These are phyloP conservation scores for Hemicentrotus pulcherrimus DNA, from an alignment of 35 echinoderm and acorn worm genomes.

Conservation along the genomic window DNA sequence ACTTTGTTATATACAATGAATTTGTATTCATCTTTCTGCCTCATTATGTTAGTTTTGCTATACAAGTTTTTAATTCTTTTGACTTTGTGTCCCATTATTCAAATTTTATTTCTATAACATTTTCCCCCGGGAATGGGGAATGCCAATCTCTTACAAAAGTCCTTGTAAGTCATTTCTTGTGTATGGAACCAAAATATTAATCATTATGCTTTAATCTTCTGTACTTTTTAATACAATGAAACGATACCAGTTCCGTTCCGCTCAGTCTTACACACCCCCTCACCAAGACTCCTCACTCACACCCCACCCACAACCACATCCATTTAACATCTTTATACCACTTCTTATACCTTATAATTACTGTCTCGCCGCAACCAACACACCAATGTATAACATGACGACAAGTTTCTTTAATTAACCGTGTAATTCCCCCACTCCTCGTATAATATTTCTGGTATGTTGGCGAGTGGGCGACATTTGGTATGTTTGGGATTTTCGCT, in stretches of 20 bases:
- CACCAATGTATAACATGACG: not conserved
- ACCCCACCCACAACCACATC: not conserved
- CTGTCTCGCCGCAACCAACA: not conserved
- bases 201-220: not conserved
- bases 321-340: not conserved
- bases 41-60: too few species aligned
- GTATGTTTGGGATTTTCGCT: conserved; percentile 1
- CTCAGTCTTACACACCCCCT: not conserved
- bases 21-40: too few species aligned
- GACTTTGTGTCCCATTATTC: not conserved
- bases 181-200: not conserved
- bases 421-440: not conserved
- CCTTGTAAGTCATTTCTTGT: not conserved
- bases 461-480: not conserved
- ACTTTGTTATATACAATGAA: too few species aligned
- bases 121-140: not conserved
- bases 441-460: not conserved
- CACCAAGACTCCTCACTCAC: not conserved
- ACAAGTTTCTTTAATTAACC: not conserved
- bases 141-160: not conserved
- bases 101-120: not conserved
- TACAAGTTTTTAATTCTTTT: not conserved
- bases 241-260: not conserved
- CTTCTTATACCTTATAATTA: not conserved
- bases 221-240: too few species aligned